Evolutionary conservation across 2,113 vertebrate genomes (phyloP), one percentile per base, ranked within the genome.

Genomic region (Rhea pennata): DNA sequence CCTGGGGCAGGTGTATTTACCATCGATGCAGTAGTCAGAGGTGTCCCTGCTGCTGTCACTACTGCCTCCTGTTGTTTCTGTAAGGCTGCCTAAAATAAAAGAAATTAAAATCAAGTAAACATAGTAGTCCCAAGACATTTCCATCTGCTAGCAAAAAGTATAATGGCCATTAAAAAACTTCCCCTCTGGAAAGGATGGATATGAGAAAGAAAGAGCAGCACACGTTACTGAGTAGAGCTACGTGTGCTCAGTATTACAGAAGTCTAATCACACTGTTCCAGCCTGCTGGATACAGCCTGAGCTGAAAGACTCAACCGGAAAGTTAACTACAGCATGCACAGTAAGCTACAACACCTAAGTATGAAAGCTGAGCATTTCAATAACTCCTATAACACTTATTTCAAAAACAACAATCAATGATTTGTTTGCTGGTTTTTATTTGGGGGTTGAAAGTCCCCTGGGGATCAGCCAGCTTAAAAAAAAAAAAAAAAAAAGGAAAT

Each of bases 61-160:
- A 97, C 97, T 4, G 98, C 98, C 66, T 98, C 98, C 92, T 99
- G 99, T 75, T 99, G 99, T 72, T 99, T 99, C 98, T 99, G 99
- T 85, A 99, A 97, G 48, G 99, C 99, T 58, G 99, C 99, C 99
- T 99, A 75, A 33, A 91, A 95, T 9, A 40, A 46, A 9, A 97
- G 42, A 91, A 79, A 94, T 56, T 12, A 48, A 48, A 83, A 65
- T 62, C 42, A 86, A 84, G 40, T 44, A 65, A 92, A 95, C 11
- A 39, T 44, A 48, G 7, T 46, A 10, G 15, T 78, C 39, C 23
- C 44, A 56, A 80, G 61, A 87, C 40, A 20, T 24, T 36, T 36
- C 70, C 88, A 53, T 64, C 53, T 71, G 86, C 46, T 53, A 90
- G 56, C 10, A 74, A 40, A 66, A 26, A 12, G 8, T 12, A 33